These are phyloP conservation scores for Bellardia bayeri DNA, from an alignment of 2,888 invertebrate species.

Conservation along the genomic window DNA sequence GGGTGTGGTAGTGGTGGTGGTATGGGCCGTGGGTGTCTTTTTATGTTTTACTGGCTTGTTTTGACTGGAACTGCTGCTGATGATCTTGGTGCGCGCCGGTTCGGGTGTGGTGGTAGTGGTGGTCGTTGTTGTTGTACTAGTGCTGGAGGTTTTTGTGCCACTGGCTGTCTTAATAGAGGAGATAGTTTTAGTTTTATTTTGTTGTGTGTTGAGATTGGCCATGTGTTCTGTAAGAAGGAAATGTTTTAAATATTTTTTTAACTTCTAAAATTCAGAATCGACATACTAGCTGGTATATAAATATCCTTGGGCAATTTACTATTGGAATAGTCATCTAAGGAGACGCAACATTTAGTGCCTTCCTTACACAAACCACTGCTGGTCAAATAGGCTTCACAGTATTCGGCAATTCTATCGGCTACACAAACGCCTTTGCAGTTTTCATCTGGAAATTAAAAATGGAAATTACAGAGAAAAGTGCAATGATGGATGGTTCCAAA, in stretches of 20 bases:
- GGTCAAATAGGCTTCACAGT: conserved; percentile 93
- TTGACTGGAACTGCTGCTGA: conserved; percentile 73
- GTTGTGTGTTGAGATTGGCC: conserved; percentile 77
- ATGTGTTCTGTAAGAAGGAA: conserved; percentile 79
- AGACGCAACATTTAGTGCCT: conserved; percentile 92
- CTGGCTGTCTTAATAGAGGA: conserved; percentile 83
- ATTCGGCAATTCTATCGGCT: conserved; percentile 91
- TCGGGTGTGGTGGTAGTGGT: conserved; percentile 80
- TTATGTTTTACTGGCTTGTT: conserved; percentile 80
- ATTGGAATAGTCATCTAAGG: conserved; percentile 89
- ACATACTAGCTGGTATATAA: conserved; percentile 88
- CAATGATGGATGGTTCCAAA: not conserved
- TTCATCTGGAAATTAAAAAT: conserved; percentile 75
- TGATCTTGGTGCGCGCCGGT: conserved; percentile 78
- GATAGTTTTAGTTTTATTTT: conserved; percentile 75
- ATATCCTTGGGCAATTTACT: conserved; percentile 88
- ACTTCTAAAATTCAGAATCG: not conserved
- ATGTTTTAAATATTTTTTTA: not conserved
- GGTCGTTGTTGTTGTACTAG: conserved; percentile 75
- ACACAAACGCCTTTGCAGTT: conserved; percentile 93
- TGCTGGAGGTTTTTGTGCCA: conserved; percentile 68
- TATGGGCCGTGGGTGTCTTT: conserved; percentile 75
- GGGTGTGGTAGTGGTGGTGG: conserved; percentile 77
- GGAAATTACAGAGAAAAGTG: not conserved
- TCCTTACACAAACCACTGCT: conserved; percentile 89